Evolutionary conservation across 2,113 vertebrate species (phyloP), one percentile per base, ranked within the genome.

Genomic region (Okapia johnstoni): DNA sequence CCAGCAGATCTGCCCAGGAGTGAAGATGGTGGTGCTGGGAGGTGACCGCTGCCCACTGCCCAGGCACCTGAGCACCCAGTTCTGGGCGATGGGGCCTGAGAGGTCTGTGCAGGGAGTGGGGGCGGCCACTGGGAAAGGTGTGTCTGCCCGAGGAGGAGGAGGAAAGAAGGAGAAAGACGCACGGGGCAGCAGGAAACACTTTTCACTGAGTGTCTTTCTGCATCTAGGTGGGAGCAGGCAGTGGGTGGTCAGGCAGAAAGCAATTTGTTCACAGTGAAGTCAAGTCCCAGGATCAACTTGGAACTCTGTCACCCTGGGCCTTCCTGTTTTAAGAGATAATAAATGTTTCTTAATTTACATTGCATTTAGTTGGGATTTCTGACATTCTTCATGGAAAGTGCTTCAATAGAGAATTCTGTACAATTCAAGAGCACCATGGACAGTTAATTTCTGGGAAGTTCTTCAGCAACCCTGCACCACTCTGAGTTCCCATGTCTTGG

Each of bases 391-490:
- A 12, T 10, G 7, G 17, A 54, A 43, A n/a, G 43, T 6, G 21
- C 21, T 50, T 58, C 12, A 5, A 0, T 0, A 6, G n/a, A 73
- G 26, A 40, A 28, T 30, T 26, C 63, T 12, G 21, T 43, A 12
- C 63, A 30, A 2, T 50, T 50, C n/a, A 16, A 17, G 5, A 26
- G 40, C 63, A 26, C 15, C 16, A 0, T 0, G 36, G n/a, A 40
- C 60, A 21, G 33, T 6, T 54, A 4, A 1, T 2, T 70, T n/a
- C 26, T 9, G 40, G 40, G 8, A 14, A 8, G 77, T 9, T 10
- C 55, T 12, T 3, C 21, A 11, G 43, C 0, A 15, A 28, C 36
- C 8, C 61, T 1, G 8, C 46, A 9, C 2, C 8, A 15, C 9
- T 25, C 36, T 1, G 1, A 33, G 12, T 26, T 5, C 21, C 40